These are phyloP conservation scores for Zaprionus inermis DNA, from an alignment of 1,140 invertebrate genomes.

Conservation along the genomic window DNA sequence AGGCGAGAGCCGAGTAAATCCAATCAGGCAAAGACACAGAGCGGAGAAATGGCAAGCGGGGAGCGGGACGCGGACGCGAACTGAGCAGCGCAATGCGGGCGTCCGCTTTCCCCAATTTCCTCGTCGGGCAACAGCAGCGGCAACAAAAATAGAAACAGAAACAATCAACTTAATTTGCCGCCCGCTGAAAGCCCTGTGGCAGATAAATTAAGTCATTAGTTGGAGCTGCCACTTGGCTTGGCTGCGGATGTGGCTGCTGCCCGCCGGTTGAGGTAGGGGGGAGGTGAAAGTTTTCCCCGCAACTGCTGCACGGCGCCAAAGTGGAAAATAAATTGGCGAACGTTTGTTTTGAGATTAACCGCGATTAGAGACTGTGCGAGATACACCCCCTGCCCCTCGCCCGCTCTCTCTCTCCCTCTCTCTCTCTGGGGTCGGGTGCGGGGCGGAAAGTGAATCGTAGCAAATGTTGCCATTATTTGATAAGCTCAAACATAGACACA, in stretches of 20 bases:
- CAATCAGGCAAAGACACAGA: conserved; percentile 47
- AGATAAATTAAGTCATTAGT: conserved; percentile 84
- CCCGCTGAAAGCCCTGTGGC: conserved; percentile 83
- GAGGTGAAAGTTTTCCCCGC: conserved; percentile 54
- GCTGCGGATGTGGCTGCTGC: conserved; percentile 14
- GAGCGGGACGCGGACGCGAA: background rate
- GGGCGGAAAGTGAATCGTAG: conserved; percentile 64
- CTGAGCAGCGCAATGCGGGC: conserved; percentile 32
- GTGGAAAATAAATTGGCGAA: conserved; percentile 84
- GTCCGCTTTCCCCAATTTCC: background rate
- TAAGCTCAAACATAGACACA: conserved; percentile 81
- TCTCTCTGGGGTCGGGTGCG: background rate
- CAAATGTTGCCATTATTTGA: conserved; percentile 83
- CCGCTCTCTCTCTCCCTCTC: background rate
- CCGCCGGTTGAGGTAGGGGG: too few relatives aligned
- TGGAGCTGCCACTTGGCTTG: conserved; percentile 61
- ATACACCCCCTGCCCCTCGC: background rate
- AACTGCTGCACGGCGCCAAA: conserved; percentile 48
- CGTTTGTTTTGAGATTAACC: conserved; percentile 84
- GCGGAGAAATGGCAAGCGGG: background rate
- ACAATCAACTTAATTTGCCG: conserved; percentile 83
- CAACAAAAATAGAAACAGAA: conserved; percentile 36
- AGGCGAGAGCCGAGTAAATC: conserved; percentile 49
- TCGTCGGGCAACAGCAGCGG: background rate
- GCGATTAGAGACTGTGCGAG: conserved; percentile 74